Evolutionary conservation across 2,888 invertebrate species (phyloP), one percentile per base, ranked within the genome.

Genomic region (Argynnis bischoffii): DNA sequence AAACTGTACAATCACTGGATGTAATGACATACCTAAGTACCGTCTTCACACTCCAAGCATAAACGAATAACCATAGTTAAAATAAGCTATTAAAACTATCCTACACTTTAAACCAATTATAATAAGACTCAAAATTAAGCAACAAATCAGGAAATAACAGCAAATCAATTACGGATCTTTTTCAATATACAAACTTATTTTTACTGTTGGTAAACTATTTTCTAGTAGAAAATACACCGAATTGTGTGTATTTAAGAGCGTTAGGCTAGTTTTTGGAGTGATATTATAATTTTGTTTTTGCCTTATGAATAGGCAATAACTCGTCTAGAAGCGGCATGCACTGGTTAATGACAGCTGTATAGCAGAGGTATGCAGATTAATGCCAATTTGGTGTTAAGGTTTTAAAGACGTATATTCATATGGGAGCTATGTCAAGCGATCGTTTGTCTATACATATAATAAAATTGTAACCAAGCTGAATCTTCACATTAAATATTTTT

Each of bases 271-370:
- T 71, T 26, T 6, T 11, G 46, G 26, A 14, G 35, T n/a, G 51
- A 35, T 31, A 26, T 16, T 14, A 64, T 71, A 69, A 60, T 31
- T 59, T 74, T 69, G 76, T 71, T 70, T 64, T 63, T 63, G 59
- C 74, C 74, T 76, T 80, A 80, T 87, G 86, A 86, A 87, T 87
- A 87, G 83, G 85, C 86, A 86, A 86, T 87, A 86, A 82, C 79
- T 85, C 82, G 84, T 41, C 35, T 81, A 79, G 79, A 85, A 84
- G 83, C 85, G 83, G 63, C 67, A 78, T 83, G 83, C 83, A 84
- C 85, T 79, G 80, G 79, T 84, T 86, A 87, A 87, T 86, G 85
- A 84, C 84, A 83, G 83, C 78, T 85, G 82, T 83, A 83, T 81
- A 78, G 83, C 78, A 41, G 79, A 84, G 84, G 82, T 85, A 85